These are phyloP conservation scores for Rhinoptilus africanus DNA, from an alignment of 2,113 vertebrate genomes.

Conservation along the genomic window DNA sequence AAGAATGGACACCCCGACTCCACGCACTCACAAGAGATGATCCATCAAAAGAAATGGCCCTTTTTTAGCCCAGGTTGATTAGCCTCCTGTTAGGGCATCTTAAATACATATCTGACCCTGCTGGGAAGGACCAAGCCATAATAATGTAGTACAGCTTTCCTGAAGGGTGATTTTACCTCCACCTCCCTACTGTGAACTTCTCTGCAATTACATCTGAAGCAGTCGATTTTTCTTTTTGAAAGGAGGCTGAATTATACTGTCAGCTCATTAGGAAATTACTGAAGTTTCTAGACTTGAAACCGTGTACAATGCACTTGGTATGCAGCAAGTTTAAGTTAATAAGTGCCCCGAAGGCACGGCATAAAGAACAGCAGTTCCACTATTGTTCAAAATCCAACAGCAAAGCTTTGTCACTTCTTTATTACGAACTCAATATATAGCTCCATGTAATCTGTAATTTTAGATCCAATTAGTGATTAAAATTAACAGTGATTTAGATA, in stretches of 20 bases:
- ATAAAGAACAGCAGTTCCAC: neutral
- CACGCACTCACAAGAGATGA: neutral
- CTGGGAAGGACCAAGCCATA: neutral
- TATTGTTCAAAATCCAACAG: neutral
- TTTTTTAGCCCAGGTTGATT: neutral
- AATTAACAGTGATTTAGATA: neutral
- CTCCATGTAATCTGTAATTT: neutral
- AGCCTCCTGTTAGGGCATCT: neutral
- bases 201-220: neutral
- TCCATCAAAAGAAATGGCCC: neutral
- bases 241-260: neutral
- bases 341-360: neutral
- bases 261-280: neutral
- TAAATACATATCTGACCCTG: neutral
- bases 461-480: neutral
- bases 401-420: neutral
- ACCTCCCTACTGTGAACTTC: neutral
- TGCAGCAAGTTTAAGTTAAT: neutral
- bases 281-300: neutral
- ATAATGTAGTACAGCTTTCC: neutral
- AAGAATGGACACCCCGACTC: neutral
- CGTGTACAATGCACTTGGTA: neutral
- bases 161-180: neutral
- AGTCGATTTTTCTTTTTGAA: neutral
- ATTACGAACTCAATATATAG: rapidly evolving